Evolutionary conservation across 2,888 invertebrate species (phyloP).

Genomic region (Barypeithes pellucidus): DNA sequence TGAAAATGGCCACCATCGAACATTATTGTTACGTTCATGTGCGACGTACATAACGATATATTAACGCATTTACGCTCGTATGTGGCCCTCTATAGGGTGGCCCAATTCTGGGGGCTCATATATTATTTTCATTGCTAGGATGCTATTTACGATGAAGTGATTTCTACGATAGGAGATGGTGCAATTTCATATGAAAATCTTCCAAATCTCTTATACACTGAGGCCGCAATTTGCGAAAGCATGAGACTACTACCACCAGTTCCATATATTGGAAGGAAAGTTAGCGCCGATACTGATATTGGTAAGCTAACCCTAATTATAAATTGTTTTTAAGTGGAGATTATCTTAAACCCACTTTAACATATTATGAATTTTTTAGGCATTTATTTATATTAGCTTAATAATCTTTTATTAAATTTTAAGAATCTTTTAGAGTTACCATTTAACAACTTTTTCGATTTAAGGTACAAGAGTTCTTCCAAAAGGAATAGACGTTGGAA

Average conservation of each 20-base stretch:
- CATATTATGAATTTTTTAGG: not conserved
- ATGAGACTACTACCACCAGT: slow-evolving; percentile 53
- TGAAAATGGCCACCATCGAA: no score
- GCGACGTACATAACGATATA: no score
- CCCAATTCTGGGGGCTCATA: no score
- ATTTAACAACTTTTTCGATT: not conserved
- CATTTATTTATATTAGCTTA: not conserved
- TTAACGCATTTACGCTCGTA: no score
- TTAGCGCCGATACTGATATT: slow-evolving; percentile 34
- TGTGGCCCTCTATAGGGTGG: no score
- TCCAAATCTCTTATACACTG: slow-evolving; percentile 45
- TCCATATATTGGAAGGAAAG: slow-evolving; percentile 29
- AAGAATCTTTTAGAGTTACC: not conserved
- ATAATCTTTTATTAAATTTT: not conserved
- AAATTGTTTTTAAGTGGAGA: not conserved
- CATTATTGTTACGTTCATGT: no score
- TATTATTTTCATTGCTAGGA: no score
- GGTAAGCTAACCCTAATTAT: slow-evolving; percentile 16
- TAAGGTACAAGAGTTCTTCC: slow-evolving; percentile 59
- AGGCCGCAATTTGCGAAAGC: slow-evolving; percentile 53
- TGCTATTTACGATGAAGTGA: slow-evolving; percentile 43
- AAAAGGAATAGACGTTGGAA: slow-evolving; percentile 66
- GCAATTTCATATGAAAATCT: not conserved
- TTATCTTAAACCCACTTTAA: not conserved
- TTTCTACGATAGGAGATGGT: slow-evolving; percentile 20